Conservation (phyloP, 2,113 vertebrate genomes). For the Panthera tigris region DNA sequence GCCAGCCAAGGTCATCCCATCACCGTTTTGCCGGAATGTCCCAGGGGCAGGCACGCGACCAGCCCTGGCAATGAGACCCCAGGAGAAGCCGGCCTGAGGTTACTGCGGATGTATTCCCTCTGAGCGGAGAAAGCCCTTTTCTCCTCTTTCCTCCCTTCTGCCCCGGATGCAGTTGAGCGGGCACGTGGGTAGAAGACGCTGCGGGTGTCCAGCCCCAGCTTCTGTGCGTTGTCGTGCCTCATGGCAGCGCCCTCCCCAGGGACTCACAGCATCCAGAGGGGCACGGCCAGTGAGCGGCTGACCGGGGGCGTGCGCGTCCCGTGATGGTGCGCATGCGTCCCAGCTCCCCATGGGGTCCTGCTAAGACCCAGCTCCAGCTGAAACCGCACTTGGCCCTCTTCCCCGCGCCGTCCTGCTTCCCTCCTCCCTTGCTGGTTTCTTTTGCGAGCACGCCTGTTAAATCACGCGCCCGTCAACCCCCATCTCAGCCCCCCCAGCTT, state of each 20-base stretch:
- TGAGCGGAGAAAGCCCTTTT: not conserved
- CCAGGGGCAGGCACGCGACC: accelerated
- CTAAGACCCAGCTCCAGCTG: not conserved
- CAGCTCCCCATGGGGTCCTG: not conserved
- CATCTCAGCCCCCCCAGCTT: not conserved
- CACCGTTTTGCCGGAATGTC: accelerated
- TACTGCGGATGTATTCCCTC: accelerated
- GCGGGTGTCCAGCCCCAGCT: not conserved
- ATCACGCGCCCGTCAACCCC: not conserved
- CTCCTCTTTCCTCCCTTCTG: not conserved
- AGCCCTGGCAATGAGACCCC: not conserved
- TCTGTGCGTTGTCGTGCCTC: not conserved
- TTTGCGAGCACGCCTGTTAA: not conserved
- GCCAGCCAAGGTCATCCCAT: not conserved
- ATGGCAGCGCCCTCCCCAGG: not conserved
- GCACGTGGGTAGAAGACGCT: accelerated
- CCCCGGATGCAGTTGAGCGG: not conserved
- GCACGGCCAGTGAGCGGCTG: not conserved
- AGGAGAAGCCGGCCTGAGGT: not conserved
- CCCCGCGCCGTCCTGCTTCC: not conserved
- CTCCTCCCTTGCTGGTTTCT: not conserved
- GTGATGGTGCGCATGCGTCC: too few relatives aligned
- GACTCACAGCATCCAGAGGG: not conserved
- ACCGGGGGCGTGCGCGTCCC: accelerated
- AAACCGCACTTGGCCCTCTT: not conserved